Conservation (phyloP, 2,797 vertebrate species). For the Myripristis murdjan region DNA sequence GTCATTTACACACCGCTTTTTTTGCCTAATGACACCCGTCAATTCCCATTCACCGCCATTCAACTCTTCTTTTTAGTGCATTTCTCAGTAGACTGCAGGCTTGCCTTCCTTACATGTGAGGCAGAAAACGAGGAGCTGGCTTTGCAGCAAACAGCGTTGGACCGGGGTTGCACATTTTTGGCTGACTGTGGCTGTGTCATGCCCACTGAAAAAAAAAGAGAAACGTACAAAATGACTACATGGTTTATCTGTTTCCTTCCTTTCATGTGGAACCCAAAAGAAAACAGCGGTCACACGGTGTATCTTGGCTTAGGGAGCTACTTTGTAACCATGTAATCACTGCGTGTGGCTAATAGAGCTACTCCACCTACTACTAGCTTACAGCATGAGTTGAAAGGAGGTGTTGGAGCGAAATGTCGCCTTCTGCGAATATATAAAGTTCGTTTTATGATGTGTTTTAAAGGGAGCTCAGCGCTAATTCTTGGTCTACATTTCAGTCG, state of each 20-base stretch:
- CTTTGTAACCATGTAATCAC: conserved; percentile 53
- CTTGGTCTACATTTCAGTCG: conserved; percentile 17
- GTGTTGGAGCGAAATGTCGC: conserved; percentile 21
- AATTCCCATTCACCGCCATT: conserved; percentile 28
- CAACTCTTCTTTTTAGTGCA: conserved; percentile 39
- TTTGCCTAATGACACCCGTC: conserved; percentile 46
- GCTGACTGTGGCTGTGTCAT: not conserved
- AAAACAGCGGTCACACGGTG: not conserved
- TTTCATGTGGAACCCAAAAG: conserved; percentile 10
- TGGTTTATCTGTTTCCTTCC: not conserved
- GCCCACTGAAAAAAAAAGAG: not conserved
- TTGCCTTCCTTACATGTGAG: conserved; percentile 21
- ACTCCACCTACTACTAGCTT: conserved; percentile 42
- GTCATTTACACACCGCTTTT: conserved; percentile 20
- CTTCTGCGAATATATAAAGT: not conserved
- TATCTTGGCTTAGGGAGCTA: conserved; percentile 39
- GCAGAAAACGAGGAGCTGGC: not conserved
- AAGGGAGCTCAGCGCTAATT: not conserved
- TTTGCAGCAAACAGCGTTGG: conserved; percentile 1
- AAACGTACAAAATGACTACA: not conserved
- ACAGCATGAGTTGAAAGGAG: conserved; percentile 43
- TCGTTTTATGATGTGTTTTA: not conserved
- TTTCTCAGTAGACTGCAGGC: conserved; percentile 54
- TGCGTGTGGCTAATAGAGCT: conserved; percentile 53
- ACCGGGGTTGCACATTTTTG: conserved; percentile 17